Conservation (phyloP, 2,113 vertebrate genomes). For the Podarcis raffonei region DNA sequence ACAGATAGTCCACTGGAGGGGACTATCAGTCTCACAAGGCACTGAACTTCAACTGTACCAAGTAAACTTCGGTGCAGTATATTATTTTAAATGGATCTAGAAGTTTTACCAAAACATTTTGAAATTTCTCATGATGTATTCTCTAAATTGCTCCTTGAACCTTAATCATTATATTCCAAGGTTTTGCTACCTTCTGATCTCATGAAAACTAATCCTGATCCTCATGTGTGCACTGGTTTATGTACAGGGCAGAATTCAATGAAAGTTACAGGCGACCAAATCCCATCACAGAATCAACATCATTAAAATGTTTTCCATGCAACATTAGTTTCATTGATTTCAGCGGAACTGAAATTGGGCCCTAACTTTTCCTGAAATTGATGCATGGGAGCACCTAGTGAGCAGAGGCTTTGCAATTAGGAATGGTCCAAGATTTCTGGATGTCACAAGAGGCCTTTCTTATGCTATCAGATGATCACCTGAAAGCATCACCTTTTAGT, state of each 20-base stretch:
- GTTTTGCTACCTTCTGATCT: not conserved
- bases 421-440: not conserved
- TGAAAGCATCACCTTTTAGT: constrained; percentile 6
- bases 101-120: not conserved
- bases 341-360: not conserved
- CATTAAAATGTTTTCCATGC: not conserved
- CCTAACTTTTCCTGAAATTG: no score
- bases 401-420: not conserved
- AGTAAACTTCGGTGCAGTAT: no score
- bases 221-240: not conserved
- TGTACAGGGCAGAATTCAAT: not conserved
- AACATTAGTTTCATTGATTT: not conserved
- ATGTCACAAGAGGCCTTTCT: not conserved
- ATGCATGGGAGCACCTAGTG: not conserved
- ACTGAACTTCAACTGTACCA: no score
- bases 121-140: not conserved
- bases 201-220: no score
- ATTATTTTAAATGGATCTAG: no score
- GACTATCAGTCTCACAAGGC: no score
- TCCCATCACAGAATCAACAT: not conserved
- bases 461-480: constrained; percentile 7
- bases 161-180: not conserved
- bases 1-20: no score
- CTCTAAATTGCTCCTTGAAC: not conserved
- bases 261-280: not conserved